phyloP scores from a whole-genome alignment of 2,797 vertebrate species.

The Acomys russatus region DNA sequence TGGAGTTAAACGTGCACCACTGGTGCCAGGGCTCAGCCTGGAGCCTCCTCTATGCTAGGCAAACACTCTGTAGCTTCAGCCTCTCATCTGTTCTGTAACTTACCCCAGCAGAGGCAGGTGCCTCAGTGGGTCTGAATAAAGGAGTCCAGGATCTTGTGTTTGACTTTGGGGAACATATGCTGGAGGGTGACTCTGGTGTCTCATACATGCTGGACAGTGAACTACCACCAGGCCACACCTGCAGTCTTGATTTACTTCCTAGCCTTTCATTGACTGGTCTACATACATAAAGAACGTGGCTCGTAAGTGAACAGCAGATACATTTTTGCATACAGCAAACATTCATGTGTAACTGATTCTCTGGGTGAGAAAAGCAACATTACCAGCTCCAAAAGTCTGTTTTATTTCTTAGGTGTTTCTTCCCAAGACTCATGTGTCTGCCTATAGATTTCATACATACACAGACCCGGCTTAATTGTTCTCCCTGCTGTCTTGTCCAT shows the following conservation, averaged over 20 bases:
- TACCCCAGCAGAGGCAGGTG: neutral
- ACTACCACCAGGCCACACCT: neutral
- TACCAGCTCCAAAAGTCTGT: neutral
- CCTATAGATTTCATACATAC: neutral
- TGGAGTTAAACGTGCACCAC: neutral
- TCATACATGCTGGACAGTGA: neutral
- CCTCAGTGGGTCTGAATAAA: neutral
- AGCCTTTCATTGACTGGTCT: neutral
- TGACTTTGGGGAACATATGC: neutral
- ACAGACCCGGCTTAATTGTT: neutral
- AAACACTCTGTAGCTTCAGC: neutral
- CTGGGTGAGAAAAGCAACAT: neutral
- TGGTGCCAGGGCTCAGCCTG: too few species aligned
- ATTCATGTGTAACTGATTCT: neutral
- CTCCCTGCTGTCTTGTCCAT: fast-evolving
- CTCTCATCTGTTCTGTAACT: neutral
- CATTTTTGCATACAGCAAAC: neutral
- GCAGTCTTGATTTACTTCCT: neutral
- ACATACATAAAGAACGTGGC: neutral
- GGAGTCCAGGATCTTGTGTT: neutral
- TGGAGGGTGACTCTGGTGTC: neutral
- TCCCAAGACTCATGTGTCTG: neutral
- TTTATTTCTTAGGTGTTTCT: neutral
- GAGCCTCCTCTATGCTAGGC: neutral
- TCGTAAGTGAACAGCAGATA: neutral